These are phyloP conservation scores for Spea bombifrons DNA, from an alignment of 2,113 vertebrate genomes.

Conservation along the genomic window DNA sequence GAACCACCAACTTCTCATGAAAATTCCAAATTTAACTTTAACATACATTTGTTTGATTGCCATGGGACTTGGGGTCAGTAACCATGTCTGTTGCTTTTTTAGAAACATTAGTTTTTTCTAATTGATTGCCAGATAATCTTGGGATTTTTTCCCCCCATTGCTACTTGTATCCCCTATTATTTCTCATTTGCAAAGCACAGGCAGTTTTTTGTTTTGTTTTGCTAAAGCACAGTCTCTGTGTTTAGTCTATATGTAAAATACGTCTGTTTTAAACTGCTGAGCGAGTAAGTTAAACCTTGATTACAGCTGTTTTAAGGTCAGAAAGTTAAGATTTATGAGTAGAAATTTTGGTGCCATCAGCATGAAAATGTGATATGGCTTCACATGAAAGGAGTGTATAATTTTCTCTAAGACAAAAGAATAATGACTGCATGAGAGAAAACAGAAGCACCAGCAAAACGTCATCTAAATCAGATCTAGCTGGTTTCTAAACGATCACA, in stretches of 20 bases:
- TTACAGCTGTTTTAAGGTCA: conserved; percentile 27
- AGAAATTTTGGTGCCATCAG: conserved; percentile 19
- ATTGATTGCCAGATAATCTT: too few relatives aligned
- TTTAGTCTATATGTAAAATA: conserved; percentile 10
- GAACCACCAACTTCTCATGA: too few relatives aligned
- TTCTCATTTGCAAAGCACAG: not conserved
- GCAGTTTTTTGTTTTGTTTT: not conserved
- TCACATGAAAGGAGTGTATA: conserved; percentile 20
- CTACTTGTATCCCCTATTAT: too few relatives aligned
- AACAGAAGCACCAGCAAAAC: conserved; percentile 11
- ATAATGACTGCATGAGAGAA: conserved; percentile 4
- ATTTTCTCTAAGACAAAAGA: conserved; percentile 15
- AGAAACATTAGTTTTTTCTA: too few relatives aligned
- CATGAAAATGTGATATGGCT: conserved; percentile 25
- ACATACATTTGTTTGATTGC: too few relatives aligned
- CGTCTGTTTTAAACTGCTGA: conserved; percentile 21
- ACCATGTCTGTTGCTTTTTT: too few relatives aligned
- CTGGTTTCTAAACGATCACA: not conserved
- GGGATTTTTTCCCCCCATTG: too few relatives aligned
- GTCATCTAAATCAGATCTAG: not conserved
- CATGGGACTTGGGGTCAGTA: too few relatives aligned
- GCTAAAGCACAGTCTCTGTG: not conserved
- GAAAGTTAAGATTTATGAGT: conserved; percentile 17
- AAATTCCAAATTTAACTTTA: too few relatives aligned
- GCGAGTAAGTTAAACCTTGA: conserved; percentile 2